Base-by-base conservation (phyloP, 2,888 invertebrate species). In the Philopedon plagiatum region DNA sequence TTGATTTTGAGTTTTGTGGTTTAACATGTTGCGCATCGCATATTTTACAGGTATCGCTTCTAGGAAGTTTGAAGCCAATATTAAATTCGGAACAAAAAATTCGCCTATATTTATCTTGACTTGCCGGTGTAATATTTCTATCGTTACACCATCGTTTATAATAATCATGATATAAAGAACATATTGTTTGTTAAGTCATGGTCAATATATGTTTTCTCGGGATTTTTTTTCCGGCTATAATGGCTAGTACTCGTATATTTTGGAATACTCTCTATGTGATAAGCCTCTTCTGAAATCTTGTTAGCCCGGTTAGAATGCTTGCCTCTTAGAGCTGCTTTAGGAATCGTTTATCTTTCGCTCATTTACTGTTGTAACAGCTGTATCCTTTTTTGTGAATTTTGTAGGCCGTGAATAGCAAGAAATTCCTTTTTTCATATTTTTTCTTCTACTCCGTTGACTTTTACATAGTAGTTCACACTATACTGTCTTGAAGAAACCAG, bases 201-300 rank as follows among this genome's bases (percentile, higher is more conserved):
- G 21, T 56, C 56, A 56, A 56, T 56, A n/a, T 56, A 56, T 5
- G 23, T 21, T 49, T 49, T 49, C 15, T 58, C 56, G 3, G 74
- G 68, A 62, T 77, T 75, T 41, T 66, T 44, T 34, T 51, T 34
- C 34, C 13, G 58, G 71, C 57, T 66, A 68, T 74, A 62, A 19
- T 44, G 18, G 44, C 15, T 76, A 71, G 39, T 77, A 15, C 15
- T 76, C 69, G 39, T 77, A 75, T 37, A 71, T 74, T 69, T 76
- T 11, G 68, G 71, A 4, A 77, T 75, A 7, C 39, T 13, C 7
- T 71, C 19, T 41, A 76, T 77, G 49, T 71, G 73, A 39, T 73
- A n/a, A n/a, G n/a, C n/a, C n/a, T n/a, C n/a, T n/a, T n/a, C 68
- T 18, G 44, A 15, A 13, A 44, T 26, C 57, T 68, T 66, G 29